A percentile compares a stretch with the other conserved stretches of the same genome.
phyloP scores from a whole-genome alignment of 1,140 invertebrate species.

The Trichonephila clavata region DNA sequence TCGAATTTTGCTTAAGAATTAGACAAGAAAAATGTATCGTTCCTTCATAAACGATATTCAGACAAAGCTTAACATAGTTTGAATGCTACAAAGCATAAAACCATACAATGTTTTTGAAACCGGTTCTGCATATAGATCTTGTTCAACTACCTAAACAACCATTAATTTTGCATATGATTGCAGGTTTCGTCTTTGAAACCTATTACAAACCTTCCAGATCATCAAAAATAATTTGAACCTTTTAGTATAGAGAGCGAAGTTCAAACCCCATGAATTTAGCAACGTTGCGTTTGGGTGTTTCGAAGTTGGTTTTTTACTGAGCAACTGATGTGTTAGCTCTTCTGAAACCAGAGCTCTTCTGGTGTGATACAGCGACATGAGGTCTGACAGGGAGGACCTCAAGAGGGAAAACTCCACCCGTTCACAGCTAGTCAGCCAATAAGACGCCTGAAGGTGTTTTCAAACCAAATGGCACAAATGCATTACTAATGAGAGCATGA shows the following conservation, averaged over 20 bases:
- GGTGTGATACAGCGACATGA: slow-evolving; percentile 55
- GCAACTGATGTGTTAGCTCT: slow-evolving; percentile 36
- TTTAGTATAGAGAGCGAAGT: neutral
- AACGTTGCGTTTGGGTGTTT: neutral
- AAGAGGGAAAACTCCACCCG: slow-evolving; percentile 59
- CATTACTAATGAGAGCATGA: slow-evolving; percentile 61
- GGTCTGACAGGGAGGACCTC: slow-evolving; percentile 60
- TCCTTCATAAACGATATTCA: neutral
- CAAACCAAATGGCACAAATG: slow-evolving; percentile 59
- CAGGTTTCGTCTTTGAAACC: slow-evolving; percentile 26
- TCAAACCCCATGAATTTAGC: slow-evolving; percentile 14
- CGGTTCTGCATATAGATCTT: neutral
- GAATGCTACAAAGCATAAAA: slow-evolving; percentile 19
- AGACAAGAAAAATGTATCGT: neutral
- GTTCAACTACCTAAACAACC: slow-evolving; percentile 42
- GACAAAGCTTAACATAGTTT: neutral
- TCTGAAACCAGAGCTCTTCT: slow-evolving; percentile 39
- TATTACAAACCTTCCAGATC: slow-evolving; percentile 10
- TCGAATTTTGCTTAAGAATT: neutral
- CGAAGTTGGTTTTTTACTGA: slow-evolving; percentile 30
- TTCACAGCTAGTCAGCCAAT: slow-evolving; percentile 57
- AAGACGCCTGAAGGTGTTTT: slow-evolving; percentile 61
- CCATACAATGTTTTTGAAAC: slow-evolving; percentile 36
- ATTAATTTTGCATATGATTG: slow-evolving; percentile 71
- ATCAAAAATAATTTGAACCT: slow-evolving; percentile 62